Evolutionary conservation across 1,140 invertebrate genomes (phyloP).

Genomic region (Hylyphantes graminicola): DNA sequence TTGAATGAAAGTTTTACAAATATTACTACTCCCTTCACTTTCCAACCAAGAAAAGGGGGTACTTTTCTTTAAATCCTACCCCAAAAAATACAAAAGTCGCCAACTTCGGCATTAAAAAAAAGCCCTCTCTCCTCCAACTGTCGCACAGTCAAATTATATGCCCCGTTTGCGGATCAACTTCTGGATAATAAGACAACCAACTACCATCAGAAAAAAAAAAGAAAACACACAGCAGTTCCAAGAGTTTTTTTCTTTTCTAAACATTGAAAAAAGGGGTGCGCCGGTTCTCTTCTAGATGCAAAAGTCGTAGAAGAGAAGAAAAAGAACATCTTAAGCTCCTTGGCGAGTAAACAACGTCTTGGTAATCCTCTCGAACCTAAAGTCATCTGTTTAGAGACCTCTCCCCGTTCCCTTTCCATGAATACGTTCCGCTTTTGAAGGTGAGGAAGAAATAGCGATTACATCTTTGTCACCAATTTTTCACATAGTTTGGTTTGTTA

Average conservation of each 20-base stretch:
- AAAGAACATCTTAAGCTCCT: constrained; percentile 22
- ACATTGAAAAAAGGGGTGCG: constrained; percentile 13
- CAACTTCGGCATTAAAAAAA: background rate
- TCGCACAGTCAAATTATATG: constrained; percentile 11
- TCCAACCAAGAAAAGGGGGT: background rate
- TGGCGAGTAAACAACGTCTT: constrained; percentile 29
- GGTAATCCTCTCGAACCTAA: constrained; percentile 41
- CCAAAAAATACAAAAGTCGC: background rate
- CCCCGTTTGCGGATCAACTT: constrained; percentile 1
- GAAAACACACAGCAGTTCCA: constrained; percentile 7
- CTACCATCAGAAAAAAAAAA: background rate
- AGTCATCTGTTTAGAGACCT: constrained; percentile 52
- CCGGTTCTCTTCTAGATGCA: constrained; percentile 10
- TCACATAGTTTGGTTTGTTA: too few relatives aligned
- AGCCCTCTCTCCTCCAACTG: background rate
- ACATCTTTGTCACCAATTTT: too few relatives aligned
- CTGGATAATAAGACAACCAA: constrained; percentile 34
- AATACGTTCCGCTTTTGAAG: constrained; percentile 12
- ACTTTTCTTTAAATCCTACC: background rate
- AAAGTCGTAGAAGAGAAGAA: constrained; percentile 13
- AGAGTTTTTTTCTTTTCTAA: background rate
- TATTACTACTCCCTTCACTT: too few relatives aligned
- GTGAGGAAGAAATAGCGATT: too few relatives aligned
- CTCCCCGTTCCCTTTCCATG: constrained; percentile 24
- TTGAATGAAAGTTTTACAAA: too few relatives aligned